A percentile compares a stretch with the other conserved stretches of the same genome.
phyloP scores from a whole-genome alignment of 35 echinoderm and acorn worm species.

The Hemicentrotus pulcherrimus region DNA sequence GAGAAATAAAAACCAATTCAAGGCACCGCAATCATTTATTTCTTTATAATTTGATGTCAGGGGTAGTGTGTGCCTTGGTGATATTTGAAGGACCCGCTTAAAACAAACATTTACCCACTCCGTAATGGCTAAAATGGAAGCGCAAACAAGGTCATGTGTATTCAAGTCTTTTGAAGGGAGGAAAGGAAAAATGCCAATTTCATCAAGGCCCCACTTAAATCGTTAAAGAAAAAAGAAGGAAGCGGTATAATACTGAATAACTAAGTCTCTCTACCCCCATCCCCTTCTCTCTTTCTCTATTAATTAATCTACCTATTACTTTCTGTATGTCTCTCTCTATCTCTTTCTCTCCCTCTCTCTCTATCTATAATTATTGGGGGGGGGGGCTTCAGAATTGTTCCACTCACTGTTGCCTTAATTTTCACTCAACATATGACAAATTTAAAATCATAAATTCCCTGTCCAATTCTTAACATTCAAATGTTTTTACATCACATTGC shows the following conservation, averaged over 20 bases:
- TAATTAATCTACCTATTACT: background rate
- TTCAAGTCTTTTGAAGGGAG: background rate
- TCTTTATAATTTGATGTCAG: conserved; percentile 1
- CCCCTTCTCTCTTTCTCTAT: background rate
- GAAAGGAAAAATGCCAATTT: conserved; percentile 25
- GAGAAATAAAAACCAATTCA: background rate
- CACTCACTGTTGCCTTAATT: no score
- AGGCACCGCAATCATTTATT: background rate
- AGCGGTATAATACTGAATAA: background rate
- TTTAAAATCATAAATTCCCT: background rate
- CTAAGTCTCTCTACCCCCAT: background rate
- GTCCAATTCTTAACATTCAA: background rate
- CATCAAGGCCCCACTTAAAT: background rate
- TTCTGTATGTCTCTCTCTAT: background rate
- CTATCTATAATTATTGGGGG: no score
- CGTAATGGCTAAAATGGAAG: conserved; percentile 47
- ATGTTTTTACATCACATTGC: no score
- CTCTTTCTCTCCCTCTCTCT: background rate
- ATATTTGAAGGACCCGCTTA: conserved; percentile 12
- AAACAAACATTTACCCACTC: conserved; percentile 42
- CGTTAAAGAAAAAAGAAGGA: background rate
- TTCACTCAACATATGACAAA: background rate
- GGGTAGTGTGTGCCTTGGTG: conserved; percentile 16
- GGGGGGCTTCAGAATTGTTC: no score
- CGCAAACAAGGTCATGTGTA: conserved; percentile 42